Evolutionary conservation across 2,888 invertebrate species (phyloP).

Genomic region (Hypena proboscidalis): DNA sequence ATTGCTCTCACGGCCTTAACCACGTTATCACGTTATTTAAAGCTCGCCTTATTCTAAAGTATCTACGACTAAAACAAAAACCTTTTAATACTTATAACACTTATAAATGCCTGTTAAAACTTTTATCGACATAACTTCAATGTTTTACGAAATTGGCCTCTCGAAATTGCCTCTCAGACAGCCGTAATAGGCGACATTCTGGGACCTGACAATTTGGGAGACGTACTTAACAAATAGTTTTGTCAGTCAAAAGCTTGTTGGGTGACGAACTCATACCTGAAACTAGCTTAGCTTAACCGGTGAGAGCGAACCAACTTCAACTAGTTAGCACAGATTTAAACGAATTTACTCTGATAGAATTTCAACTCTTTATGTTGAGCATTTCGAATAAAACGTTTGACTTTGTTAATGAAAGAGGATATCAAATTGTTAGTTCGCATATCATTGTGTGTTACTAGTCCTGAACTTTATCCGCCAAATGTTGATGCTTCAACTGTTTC

Average conservation of each 20-base stretch:
- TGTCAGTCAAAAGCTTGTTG: slow-evolving; percentile 38
- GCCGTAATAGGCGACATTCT: slow-evolving; percentile 35
- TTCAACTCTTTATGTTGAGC: slow-evolving; percentile 31
- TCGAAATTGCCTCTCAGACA: slow-evolving; percentile 33
- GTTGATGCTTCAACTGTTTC: slow-evolving; percentile 2
- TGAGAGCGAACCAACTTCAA: slow-evolving; percentile 28
- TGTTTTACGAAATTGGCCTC: slow-evolving; percentile 35
- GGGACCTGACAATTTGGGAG: slow-evolving; percentile 33
- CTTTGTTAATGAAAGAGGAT: slow-evolving; percentile 24
- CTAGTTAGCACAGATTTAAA: slow-evolving; percentile 41
- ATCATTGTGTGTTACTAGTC: slow-evolving; percentile 4
- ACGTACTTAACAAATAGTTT: slow-evolving; percentile 48
- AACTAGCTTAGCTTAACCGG: slow-evolving; percentile 35
- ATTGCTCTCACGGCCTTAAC: no score
- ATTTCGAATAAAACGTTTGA: slow-evolving; percentile 21
- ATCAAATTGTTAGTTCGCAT: slow-evolving; percentile 17
- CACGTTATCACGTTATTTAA: no score
- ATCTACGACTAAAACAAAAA: no score
- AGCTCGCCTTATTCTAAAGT: no score
- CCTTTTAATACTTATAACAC: not conserved
- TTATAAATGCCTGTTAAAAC: slow-evolving; percentile 20
- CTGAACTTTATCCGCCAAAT: slow-evolving; percentile 1
- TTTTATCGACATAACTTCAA: slow-evolving; percentile 29
- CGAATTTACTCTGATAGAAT: slow-evolving; percentile 32
- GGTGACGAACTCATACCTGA: slow-evolving; percentile 44